These are phyloP conservation scores for Ophion obscuratus DNA, from an alignment of 2,888 invertebrate genomes.

Conservation along the genomic window DNA sequence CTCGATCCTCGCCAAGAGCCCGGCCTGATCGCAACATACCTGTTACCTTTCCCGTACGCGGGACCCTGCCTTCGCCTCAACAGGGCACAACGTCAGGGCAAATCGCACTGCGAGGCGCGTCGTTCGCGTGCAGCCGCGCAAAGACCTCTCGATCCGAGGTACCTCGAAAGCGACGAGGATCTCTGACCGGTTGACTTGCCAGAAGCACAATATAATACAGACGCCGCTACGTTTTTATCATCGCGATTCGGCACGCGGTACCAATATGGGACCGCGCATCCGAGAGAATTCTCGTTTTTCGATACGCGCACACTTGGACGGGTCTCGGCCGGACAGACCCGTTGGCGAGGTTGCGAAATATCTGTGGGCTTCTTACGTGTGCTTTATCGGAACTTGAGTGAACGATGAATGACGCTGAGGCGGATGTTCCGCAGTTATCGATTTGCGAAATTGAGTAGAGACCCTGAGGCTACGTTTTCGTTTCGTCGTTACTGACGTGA, in stretches of 20 bases:
- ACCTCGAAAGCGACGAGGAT: conserved; percentile 35
- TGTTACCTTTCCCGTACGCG: conserved; percentile 11
- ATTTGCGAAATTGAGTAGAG: too few species aligned
- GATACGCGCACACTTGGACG: background rate
- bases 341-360: conserved; percentile 5
- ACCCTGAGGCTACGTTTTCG: too few species aligned
- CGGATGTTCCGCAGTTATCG: too few species aligned
- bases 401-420: too few species aligned
- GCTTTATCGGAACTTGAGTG: too few species aligned
- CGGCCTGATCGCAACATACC: conserved; percentile 55
- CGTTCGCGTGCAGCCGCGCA: conserved; percentile 49
- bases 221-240: conserved; percentile 61
- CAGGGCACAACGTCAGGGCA: conserved; percentile 27
- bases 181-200: conserved; percentile 29
- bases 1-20: conserved; percentile 49
- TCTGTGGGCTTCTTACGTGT: too few species aligned
- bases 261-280: conserved; percentile 38
- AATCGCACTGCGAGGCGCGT: conserved; percentile 40
- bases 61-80: conserved; percentile 5
- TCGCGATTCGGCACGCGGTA: conserved; percentile 35
- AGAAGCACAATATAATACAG: conserved; percentile 57
- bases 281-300: conserved; percentile 36
- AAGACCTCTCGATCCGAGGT: conserved; percentile 10
- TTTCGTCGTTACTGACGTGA: too few species aligned
- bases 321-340: conserved; percentile 14